Base-by-base conservation (phyloP, 2,888 invertebrate species). In the Cordilura impudica region DNA sequence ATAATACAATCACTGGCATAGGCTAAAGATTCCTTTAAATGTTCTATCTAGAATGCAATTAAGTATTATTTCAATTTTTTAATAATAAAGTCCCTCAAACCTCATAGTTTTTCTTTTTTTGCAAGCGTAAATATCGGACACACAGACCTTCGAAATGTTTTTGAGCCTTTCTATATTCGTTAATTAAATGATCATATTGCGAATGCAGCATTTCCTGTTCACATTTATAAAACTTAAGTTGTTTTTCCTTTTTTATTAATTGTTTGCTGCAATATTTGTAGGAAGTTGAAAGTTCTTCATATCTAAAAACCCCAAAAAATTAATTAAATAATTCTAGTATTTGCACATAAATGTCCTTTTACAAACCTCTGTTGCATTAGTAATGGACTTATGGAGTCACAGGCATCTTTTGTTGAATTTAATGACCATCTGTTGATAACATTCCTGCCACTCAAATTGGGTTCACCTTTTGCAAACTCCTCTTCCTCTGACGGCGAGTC, bases 221-320 rank as follows among this genome's bases (percentile, higher is more conserved):
- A 31, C 31, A 86, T 18, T 83, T 82, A 19, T 83, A 81, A 16
- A 82, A 45, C 58, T 81, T 86, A 0, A 88, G 80, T 5, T 83
- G 82, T 35, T 84, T 83, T 4, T 88, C 87, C 71, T 88, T 88
- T 19, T 86, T 86, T 12, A 84, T 83, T 76, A 89, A 60, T 56
- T 85, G 84, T 0, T 85, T 85, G n/a, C 85, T 85, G 74, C 87
- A 86, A 18, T 85, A 84, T 12, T 85, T 85, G 80, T 88, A 85
- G 8, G 88, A 87, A 7, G 70, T 75, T 12, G 83, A 82, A 10
- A 88, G 83, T 61, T 88, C 88, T 3, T 88, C 87, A 69, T 87
- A 87, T 47, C 88, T 88, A 69, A 4, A 49, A n/a, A n/a, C n/a
- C n/a, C n/a, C n/a, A n/a, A n/a, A n/a, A n/a, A 60, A 35, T 12